Evolutionary conservation across 2,113 vertebrate genomes (phyloP), one percentile per base, ranked within the genome.

Genomic region (Vombatus ursinus): DNA sequence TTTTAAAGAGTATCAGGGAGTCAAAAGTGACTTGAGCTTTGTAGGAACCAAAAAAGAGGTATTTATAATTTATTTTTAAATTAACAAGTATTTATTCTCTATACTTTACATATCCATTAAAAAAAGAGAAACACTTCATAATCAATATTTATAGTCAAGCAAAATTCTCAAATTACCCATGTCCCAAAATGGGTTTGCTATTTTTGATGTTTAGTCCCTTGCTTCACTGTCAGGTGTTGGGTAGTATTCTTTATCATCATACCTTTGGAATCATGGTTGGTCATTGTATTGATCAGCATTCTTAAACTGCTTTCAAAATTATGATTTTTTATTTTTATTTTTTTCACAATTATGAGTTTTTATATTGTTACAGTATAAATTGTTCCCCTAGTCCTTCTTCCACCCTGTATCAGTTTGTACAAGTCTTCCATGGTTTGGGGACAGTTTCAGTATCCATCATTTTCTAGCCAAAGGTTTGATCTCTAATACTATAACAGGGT

Each of bases 401-500:
- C 31, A 37, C 28, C 31, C 12, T 16, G 3, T 77, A 19, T 77
- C 37, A 77, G 31, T n/a, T 77, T 77, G 14, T 77, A n/a, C 37
- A 77, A n/a, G 14, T n/a, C 37, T 77, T 77, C 5, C 12, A 19
- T n/a, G 12, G 61, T 77, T 77, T 77, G 61, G 4, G 57, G 61
- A 77, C 61, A 77, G 14, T 77, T 77, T 77, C 24, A 89, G 16
- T 8, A 48, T 8, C 14, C 94, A 91, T 90, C 47, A 96, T 91
- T 92, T 94, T 93, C 89, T 94, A 50, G 53, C 57, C 89, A 91
- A 94, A 84, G 49, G 7, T 23, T 50, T 16, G 90, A 91, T 14
- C 25, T 90, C 61, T 84, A 49, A 47, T 93, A 31, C 37, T 61
- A 12, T 77, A 77, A 61, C 22, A 37, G 92, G 95, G 24, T 52